A percentile compares a stretch with the other conserved stretches of the same genome.
These are phyloP conservation scores for Tenthredo mesomela DNA, from an alignment of 2,888 invertebrate species.

Conservation along the genomic window DNA sequence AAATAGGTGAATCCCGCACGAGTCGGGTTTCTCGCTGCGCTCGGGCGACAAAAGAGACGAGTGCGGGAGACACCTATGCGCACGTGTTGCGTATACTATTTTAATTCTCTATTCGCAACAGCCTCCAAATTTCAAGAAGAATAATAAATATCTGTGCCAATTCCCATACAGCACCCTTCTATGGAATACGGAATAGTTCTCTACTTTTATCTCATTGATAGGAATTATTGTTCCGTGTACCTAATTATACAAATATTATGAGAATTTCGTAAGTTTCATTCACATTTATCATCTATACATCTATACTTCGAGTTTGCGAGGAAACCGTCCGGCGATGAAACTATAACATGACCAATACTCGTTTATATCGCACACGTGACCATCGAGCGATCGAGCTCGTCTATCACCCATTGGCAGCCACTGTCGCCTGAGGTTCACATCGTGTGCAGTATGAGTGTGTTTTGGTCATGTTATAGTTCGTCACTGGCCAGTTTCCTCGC, in stretches of 20 bases:
- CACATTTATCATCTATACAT: background rate
- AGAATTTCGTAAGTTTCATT: background rate
- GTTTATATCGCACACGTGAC: background rate
- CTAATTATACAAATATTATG: background rate
- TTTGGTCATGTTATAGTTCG: background rate
- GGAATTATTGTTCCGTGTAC: background rate
- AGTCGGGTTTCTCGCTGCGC: too few species aligned
- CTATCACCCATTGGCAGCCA: background rate
- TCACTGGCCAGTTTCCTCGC: background rate
- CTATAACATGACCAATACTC: background rate
- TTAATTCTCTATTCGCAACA: background rate
- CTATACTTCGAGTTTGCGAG: background rate
- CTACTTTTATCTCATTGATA: background rate
- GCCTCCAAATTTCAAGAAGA: background rate
- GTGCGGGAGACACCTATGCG: too few species aligned
- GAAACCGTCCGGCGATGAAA: background rate
- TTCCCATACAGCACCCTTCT: background rate
- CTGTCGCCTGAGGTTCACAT: background rate
- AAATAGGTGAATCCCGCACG: too few species aligned
- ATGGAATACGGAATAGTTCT: background rate
- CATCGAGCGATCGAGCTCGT: background rate
- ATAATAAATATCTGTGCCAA: background rate
- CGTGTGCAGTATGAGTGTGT: background rate
- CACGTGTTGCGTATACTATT: too few species aligned
- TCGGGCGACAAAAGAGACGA: too few species aligned